These are phyloP conservation scores for Knipowitschia caucasica DNA, from an alignment of 2,797 vertebrate genomes.

Conservation along the genomic window DNA sequence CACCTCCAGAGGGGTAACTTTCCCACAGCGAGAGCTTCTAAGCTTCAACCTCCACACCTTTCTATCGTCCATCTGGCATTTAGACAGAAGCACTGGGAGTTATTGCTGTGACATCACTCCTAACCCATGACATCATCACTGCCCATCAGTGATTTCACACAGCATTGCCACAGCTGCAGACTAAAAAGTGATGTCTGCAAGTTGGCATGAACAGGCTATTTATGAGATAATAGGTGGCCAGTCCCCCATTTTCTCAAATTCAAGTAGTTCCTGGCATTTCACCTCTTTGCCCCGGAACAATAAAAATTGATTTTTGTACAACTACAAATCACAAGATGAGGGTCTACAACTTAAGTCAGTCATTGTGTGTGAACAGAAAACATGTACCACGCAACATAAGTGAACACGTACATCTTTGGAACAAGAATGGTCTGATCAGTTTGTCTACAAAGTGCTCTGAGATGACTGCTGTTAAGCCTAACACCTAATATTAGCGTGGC, in stretches of 20 bases:
- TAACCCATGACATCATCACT: constrained; percentile 74
- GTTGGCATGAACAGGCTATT: constrained; percentile 69
- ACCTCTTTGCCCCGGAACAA: constrained; percentile 57
- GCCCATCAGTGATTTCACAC: constrained; percentile 66
- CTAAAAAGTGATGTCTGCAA: constrained; percentile 64
- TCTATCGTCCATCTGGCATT: constrained; percentile 73
- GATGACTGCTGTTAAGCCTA: no score
- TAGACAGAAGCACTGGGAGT: constrained; percentile 66
- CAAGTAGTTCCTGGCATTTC: constrained; percentile 51
- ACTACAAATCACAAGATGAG: constrained; percentile 63
- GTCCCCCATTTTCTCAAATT: constrained; percentile 61
- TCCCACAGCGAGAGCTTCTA: constrained; percentile 64
- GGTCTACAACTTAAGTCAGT: constrained; percentile 52
- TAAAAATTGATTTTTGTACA: constrained; percentile 74
- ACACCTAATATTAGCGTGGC: no score
- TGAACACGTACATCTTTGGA: no score
- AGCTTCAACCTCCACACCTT: constrained; percentile 72
- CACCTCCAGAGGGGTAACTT: constrained; percentile 73
- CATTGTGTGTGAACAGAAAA: no score
- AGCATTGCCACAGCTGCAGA: constrained; percentile 66
- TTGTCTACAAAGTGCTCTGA: no score
- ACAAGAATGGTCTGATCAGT: no score
- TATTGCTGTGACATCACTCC: constrained; percentile 80
- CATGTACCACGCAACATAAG: no score
- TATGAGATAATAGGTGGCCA: constrained; percentile 59